Conservation (phyloP, 2,888 invertebrate genomes). For the Netelia virgata region DNA sequence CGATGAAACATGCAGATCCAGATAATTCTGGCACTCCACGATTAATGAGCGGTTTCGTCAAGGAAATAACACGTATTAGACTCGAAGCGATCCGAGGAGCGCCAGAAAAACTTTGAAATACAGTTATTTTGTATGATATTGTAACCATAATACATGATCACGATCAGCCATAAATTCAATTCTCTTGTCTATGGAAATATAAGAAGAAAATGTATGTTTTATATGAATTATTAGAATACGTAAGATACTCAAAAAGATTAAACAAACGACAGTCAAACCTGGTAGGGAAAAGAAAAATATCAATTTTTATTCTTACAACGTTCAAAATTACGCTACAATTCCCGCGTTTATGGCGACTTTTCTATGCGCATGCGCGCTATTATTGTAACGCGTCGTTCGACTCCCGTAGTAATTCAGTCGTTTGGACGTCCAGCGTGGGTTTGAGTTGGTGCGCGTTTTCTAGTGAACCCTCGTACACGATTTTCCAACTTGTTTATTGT, state of each 20-base stretch:
- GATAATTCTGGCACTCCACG: neutral
- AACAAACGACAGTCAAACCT: no score
- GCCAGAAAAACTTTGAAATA: neutral
- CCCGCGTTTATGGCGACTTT: neutral
- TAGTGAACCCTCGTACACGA: neutral
- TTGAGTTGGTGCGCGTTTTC: neutral
- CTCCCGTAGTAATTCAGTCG: neutral
- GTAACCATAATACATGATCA: conserved; percentile 10
- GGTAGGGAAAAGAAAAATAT: no score
- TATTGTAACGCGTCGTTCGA: neutral
- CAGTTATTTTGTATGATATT: neutral
- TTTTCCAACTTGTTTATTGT: neutral
- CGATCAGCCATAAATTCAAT: no score
- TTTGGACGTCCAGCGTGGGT: neutral
- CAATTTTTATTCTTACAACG: neutral
- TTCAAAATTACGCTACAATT: neutral
- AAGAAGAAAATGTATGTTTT: neutral
- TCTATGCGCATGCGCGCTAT: neutral
- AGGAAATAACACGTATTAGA: neutral
- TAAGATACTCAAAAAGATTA: no score
- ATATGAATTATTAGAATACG: no score
- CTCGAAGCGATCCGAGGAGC: neutral
- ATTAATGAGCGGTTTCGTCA: no score
- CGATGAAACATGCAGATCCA: neutral
- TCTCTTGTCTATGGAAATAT: no score